Base-by-base conservation (phyloP, 2,888 invertebrate species). In the Ceramica pisi region DNA sequence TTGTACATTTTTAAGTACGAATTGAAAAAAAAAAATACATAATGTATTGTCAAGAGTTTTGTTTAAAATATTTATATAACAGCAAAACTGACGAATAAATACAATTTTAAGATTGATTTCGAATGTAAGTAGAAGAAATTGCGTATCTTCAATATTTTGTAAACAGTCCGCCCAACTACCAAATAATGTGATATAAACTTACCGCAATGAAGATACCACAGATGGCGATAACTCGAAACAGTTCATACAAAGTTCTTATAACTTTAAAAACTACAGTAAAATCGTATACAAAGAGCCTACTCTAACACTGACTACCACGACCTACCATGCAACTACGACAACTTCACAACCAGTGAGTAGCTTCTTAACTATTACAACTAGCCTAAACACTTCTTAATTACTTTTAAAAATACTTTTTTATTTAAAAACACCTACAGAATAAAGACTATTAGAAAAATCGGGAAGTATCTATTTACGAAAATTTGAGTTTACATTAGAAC, bases 341-440 rank as follows among this genome's bases (percentile, higher is more conserved):
- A 81, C 80, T 88, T 91, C 91, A 91, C 91, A 91, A 91, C 91
- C 91, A 82, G 83, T 89, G 91, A 91, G 91, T 86, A 89, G 90
- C 91, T 82, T 86, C 67, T 75, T 82, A 81, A 72, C 56, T 66
- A 77, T 84, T 81, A 75, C 81, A 87, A 79, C 81, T 82, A 78
- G 69, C 80, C 82, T 86, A 86, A 80, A 78, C 81, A 82, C 77
- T 81, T 79, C 70, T 69, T 78, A 84, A 78, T 71, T 80, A 81
- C 61, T 78, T 83, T 68, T 67, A 62, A 71, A 84, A 82, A 80
- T 78, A 78, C 73, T 57, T 70, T 76, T 60, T 68, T 68, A 57
- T 79, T 73, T 67, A 60, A 59, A 77, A 83, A 83, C 71, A 71
- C 68, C 82, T 82, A 76, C 35, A 65, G 41, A 70, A 67, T 72